Base-by-base conservation (phyloP, 2,888 invertebrate genomes). In the Chirona hameri region DNA sequence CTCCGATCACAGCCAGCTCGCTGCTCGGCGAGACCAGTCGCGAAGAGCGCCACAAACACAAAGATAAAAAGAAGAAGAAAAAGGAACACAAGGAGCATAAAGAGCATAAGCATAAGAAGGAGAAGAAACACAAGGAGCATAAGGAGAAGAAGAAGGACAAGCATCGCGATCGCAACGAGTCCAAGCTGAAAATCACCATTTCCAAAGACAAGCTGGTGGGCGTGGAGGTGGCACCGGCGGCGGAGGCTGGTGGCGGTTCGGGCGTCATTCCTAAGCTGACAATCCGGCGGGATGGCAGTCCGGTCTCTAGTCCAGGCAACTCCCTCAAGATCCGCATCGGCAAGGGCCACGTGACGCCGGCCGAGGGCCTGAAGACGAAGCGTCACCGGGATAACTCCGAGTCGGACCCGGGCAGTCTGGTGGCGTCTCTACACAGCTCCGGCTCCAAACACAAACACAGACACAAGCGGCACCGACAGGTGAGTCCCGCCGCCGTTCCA, bases 41-140 rank as follows among this genome's bases (percentile, higher is more conserved):
- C n/a, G 79, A 52, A 10, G 79, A 79, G 14, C 79, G 79, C 27
- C 79, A 79, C 79, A 79, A 79, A 18, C 79, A 84, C 82, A 84
- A 85, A 80, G 82, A 84, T 48, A 84, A 83, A 31, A 84, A 85
- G 81, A 83, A 84, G 39, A 83, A 84, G 52, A 65, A 60, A 27
- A 81, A 81, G 69, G 83, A 84, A 48, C 83, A 84, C 82, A 84
- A 83, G 39, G 84, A 84, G 65, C 81, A 83, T 4, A 82, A 84
- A 60, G 81, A 82, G 27, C 83, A 84, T 60, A 81, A 84, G 81
- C 82, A 85, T 31, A 85, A 85, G 79, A 84, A 85, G 81, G 83
- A 85, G n/a, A 85, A 85, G 82, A 84, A 85, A 80, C 81, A 84
- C 48, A 84, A 85, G 83, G 84, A 85, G 79, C 81, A 84, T 72